Evolutionary conservation across 2,888 invertebrate genomes (phyloP).

Genomic region (Nesidiocoris tenuis): DNA sequence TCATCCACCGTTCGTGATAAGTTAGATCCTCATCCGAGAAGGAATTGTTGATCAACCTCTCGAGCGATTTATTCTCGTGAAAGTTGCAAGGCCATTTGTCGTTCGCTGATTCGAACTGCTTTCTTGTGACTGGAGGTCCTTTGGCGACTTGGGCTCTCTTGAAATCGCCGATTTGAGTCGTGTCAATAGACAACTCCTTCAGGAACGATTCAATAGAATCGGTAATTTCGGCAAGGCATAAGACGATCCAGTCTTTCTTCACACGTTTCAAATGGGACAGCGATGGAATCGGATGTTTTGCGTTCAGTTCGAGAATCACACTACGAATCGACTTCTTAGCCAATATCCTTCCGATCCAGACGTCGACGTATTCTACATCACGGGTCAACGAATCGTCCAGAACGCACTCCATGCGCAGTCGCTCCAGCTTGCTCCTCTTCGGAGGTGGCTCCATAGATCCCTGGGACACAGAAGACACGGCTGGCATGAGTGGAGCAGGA

Average conservation of each 20-base stretch:
- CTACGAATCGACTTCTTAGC: slow-evolving; percentile 64
- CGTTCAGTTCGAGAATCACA: slow-evolving; percentile 62
- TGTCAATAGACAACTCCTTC: slow-evolving; percentile 57
- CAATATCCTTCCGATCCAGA: slow-evolving; percentile 63
- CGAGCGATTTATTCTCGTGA: slow-evolving; percentile 74
- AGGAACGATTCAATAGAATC: slow-evolving; percentile 56
- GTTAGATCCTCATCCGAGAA: slow-evolving; percentile 61
- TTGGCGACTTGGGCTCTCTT: slow-evolving; percentile 62
- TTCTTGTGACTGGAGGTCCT: slow-evolving; percentile 63
- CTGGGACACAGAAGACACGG: slow-evolving; percentile 26
- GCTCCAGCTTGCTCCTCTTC: slow-evolving; percentile 27
- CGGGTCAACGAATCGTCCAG: slow-evolving; percentile 60
- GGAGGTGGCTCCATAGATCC: slow-evolving; percentile 14
- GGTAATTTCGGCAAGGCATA: slow-evolving; percentile 45
- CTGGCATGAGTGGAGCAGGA: slow-evolving; percentile 4
- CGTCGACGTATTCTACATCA: slow-evolving; percentile 59
- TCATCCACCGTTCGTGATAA: slow-evolving; percentile 63
- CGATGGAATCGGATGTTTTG: slow-evolving; percentile 61
- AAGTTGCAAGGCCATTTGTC: slow-evolving; percentile 80
- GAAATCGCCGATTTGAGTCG: slow-evolving; percentile 59
- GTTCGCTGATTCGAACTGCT: slow-evolving; percentile 64
- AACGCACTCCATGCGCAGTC: slow-evolving; percentile 55
- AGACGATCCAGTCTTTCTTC: slow-evolving; percentile 55
- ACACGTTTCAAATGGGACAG: slow-evolving; percentile 75
- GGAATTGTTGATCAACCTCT: slow-evolving; percentile 63